These are phyloP conservation scores for Lacerta viridis DNA, from an alignment of 2,797 vertebrate species.

Conservation along the genomic window DNA sequence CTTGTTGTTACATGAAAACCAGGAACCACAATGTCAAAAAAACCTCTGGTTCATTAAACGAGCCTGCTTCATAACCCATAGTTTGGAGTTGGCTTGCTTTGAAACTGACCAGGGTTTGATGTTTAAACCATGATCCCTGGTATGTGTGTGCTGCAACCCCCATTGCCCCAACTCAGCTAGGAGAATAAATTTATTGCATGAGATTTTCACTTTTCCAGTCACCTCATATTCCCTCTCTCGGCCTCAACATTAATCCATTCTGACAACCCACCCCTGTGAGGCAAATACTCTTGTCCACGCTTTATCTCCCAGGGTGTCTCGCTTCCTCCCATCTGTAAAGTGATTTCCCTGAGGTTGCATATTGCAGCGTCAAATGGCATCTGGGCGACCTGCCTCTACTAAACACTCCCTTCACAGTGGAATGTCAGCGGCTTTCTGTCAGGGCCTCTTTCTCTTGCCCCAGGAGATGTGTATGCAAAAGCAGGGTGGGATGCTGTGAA, in stretches of 20 bases:
- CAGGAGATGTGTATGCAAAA: constrained; percentile 17
- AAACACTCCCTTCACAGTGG: not conserved
- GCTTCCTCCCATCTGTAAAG: constrained; percentile 51
- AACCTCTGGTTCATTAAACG: no score
- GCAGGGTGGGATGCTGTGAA: not conserved
- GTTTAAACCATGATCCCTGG: no score
- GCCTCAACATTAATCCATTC: constrained; percentile 80
- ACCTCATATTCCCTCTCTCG: constrained; percentile 87
- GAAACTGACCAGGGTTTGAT: no score
- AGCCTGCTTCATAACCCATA: no score
- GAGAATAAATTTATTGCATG: constrained; percentile 80
- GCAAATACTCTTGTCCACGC: constrained; percentile 64
- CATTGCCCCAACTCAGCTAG: not conserved
- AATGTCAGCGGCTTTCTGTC: fast-evolving
- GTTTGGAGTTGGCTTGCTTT: no score
- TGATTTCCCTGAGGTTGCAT: constrained; percentile 45
- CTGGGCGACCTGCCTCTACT: constrained; percentile 3
- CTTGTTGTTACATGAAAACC: no score
- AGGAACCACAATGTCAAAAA: no score
- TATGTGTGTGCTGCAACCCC: not conserved
- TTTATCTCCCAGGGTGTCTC: constrained; percentile 48
- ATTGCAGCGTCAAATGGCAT: constrained; percentile 69
- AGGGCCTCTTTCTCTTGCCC: constrained; percentile 11
- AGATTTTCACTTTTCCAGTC: constrained; percentile 86
- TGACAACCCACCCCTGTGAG: constrained; percentile 62